Percentiles rank a stretch among this genome's conserved stretches.
Conservation (phyloP, 2,888 invertebrate genomes). For the Apodemia mormo region DNA sequence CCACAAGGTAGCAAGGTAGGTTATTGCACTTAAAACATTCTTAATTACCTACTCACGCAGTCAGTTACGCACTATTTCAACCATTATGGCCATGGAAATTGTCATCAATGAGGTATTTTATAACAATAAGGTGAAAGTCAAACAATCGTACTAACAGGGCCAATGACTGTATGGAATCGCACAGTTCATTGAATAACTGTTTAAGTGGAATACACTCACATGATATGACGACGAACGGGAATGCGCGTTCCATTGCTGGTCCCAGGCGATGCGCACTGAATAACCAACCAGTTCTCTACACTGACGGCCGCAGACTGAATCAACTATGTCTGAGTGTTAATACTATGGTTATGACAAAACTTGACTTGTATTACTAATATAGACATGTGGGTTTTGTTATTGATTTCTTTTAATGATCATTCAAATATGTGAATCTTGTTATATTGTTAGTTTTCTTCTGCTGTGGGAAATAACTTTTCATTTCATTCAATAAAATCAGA, state of each 20-base stretch:
- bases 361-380: neutral
- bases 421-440: neutral
- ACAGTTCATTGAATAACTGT: conserved; percentile 20
- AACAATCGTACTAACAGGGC: conserved; percentile 17
- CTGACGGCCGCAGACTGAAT: conserved; percentile 24
- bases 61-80: conserved; percentile 9
- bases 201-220: conserved; percentile 52
- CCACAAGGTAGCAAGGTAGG: neutral
- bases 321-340: neutral
- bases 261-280: conserved; percentile 43
- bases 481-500: too few species aligned
- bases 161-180: conserved; percentile 18
- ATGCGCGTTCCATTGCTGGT: conserved; percentile 60
- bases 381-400: neutral
- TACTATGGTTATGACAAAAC: conserved; percentile 2
- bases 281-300: conserved; percentile 5
- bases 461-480: too few species aligned
- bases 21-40: conserved; percentile 6
- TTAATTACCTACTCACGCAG: conserved; percentile 2
- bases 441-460: too few species aligned
- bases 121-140: conserved; percentile 21
- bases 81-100: neutral
- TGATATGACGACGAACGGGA: conserved; percentile 67
- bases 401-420: conserved; percentile 10
- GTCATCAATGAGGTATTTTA: conserved; percentile 15